A percentile compares a stretch with the other conserved stretches of the same genome.
Evolutionary conservation across 2,113 vertebrate species (phyloP).

Genomic region (Alligator mississippiensis): DNA sequence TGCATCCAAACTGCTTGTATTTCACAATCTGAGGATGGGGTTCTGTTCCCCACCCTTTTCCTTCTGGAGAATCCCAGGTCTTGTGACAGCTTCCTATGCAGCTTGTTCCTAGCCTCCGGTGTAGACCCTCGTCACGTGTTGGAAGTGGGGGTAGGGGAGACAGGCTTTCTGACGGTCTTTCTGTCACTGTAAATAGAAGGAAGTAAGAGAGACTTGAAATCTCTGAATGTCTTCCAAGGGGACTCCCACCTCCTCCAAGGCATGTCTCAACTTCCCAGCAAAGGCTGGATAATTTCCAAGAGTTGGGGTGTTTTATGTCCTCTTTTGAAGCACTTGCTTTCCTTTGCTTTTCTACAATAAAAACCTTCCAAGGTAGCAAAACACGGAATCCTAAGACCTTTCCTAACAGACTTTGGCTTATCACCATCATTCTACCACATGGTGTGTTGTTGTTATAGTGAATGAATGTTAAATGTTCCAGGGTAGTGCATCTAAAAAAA

Average conservation of each 20-base stretch:
- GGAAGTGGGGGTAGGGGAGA: background rate
- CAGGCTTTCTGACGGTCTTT: background rate
- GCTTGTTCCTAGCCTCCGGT: background rate
- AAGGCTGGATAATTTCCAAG: slow-evolving; percentile 37
- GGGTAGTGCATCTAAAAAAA: background rate
- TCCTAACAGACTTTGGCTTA: background rate
- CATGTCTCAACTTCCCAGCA: slow-evolving; percentile 60
- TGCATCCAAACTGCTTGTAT: fast-evolving
- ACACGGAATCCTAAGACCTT: fast-evolving
- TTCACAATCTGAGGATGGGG: fast-evolving
- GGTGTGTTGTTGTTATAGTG: fast-evolving
- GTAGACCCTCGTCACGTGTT: background rate
- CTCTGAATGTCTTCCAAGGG: slow-evolving; percentile 67
- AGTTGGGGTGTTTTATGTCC: background rate
- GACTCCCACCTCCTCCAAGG: slow-evolving; percentile 67
- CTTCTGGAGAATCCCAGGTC: background rate
- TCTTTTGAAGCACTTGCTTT: slow-evolving; percentile 23
- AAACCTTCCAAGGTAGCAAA: background rate
- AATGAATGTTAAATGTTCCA: background rate
- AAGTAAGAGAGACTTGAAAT: slow-evolving; percentile 49
- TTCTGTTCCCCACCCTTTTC: background rate
- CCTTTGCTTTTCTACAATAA: background rate
- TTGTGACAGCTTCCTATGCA: background rate
- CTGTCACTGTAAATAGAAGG: slow-evolving; percentile 56
- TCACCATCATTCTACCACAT: fast-evolving